These are phyloP conservation scores for Ophion ellenae DNA, from an alignment of 2,888 invertebrate genomes.

Conservation along the genomic window DNA sequence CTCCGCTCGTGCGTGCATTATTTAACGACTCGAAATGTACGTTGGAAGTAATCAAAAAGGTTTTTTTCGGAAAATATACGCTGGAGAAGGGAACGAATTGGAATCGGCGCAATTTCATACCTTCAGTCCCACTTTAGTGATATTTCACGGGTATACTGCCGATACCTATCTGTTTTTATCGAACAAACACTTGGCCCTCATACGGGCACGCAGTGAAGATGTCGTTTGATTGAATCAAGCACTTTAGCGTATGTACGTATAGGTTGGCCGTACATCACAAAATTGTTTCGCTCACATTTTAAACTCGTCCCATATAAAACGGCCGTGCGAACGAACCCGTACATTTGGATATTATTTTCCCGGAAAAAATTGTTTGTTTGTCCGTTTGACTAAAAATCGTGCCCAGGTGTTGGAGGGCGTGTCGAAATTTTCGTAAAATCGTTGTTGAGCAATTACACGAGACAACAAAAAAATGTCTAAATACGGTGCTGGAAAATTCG, in stretches of 20 bases:
- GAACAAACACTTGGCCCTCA: slow-evolving; percentile 57
- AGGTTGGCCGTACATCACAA: not conserved
- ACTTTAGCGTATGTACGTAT: slow-evolving; percentile 7
- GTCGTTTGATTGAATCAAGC: slow-evolving; percentile 53
- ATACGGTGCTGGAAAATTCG: too few species aligned
- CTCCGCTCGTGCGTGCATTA: not conserved
- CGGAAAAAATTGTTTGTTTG: slow-evolving; percentile 10
- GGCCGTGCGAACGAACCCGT: not conserved
- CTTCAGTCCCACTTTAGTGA: slow-evolving; percentile 10
- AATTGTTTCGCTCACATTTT: slow-evolving; percentile 19
- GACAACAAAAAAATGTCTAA: too few species aligned
- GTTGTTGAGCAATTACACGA: too few species aligned
- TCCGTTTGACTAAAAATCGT: not conserved
- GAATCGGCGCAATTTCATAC: not conserved
- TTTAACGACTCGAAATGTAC: slow-evolving; percentile 31
- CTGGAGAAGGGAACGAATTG: slow-evolving; percentile 8
- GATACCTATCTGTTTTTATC: slow-evolving; percentile 52
- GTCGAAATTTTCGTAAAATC: too few species aligned
- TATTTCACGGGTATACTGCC: slow-evolving; percentile 45
- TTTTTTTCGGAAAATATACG: slow-evolving; percentile 15
- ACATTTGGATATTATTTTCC: slow-evolving; percentile 12
- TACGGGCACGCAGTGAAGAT: slow-evolving; percentile 41
- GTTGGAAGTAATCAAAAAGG: slow-evolving; percentile 35
- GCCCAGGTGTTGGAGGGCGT: too few species aligned
- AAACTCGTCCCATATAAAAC: slow-evolving; percentile 7